phyloP scores from a whole-genome alignment of 2,113 vertebrate species.

The Rhineura floridana region DNA sequence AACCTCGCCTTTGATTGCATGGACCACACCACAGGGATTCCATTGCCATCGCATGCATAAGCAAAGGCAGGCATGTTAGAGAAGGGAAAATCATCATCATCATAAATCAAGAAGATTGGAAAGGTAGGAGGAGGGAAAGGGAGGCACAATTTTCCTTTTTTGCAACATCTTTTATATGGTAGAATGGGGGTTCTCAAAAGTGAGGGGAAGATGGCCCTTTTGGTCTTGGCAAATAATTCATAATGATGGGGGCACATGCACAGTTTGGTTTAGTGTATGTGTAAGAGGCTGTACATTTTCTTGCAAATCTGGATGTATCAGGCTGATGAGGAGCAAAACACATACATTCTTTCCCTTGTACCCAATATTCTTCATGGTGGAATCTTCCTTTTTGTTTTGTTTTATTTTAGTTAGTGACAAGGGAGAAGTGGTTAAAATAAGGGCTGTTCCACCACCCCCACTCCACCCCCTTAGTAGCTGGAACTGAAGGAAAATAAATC shows the following conservation, averaged over 20 bases:
- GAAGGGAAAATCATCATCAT: neutral
- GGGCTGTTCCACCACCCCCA: neutral
- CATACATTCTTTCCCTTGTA: no score
- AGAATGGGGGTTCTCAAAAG: neutral
- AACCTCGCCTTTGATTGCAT: no score
- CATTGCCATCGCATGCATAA: no score
- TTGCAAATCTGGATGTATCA: neutral
- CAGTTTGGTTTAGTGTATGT: neutral
- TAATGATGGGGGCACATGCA: neutral
- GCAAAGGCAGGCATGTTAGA: neutral
- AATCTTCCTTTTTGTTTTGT: neutral
- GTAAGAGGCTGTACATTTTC: neutral
- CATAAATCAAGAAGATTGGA: neutral
- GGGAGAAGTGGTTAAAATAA: constrained; percentile 8
- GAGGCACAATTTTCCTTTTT: neutral
- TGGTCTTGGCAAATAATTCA: neutral
- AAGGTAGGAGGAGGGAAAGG: neutral
- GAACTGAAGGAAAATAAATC: constrained; percentile 23
- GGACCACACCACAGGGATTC: neutral
- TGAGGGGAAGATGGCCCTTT: neutral
- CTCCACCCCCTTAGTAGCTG: constrained; percentile 19
- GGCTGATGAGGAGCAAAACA: neutral
- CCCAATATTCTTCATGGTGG: neutral
- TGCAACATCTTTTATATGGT: neutral
- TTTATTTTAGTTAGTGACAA: neutral